phyloP scores from a whole-genome alignment of 2,888 invertebrate species.

The Chrysolina haemoptera region DNA sequence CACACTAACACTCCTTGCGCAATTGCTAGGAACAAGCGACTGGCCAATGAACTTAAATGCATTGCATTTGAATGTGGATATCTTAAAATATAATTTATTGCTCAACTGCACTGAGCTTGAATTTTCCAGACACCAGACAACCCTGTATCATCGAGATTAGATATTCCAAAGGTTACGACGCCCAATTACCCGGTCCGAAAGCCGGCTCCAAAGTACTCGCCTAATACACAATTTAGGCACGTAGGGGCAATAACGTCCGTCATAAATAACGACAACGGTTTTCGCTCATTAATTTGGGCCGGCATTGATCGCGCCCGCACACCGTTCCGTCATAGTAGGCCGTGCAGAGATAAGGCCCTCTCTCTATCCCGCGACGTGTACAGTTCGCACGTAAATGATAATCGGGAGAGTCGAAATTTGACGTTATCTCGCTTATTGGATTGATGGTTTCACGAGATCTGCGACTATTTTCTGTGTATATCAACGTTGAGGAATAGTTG shows the following conservation, averaged over 20 bases:
- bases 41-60: too few relatives aligned
- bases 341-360: slow-evolving; percentile 38
- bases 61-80: too few relatives aligned
- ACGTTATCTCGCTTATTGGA: background rate
- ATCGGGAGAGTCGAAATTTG: background rate
- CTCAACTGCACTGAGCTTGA: too few relatives aligned
- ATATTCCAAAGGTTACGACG: slow-evolving; percentile 3
- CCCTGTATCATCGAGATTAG: background rate
- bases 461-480: too few relatives aligned
- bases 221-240: slow-evolving; percentile 54
- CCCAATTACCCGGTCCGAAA: slow-evolving; percentile 35
- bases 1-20: too few relatives aligned
- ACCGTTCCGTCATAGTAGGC: slow-evolving; percentile 31
- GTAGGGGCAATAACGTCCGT: slow-evolving; percentile 52
- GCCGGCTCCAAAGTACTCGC: slow-evolving; percentile 37
- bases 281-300: slow-evolving; percentile 54
- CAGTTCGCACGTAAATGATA: background rate
- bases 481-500: too few relatives aligned
- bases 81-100: too few relatives aligned
- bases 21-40: too few relatives aligned
- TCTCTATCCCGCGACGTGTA: background rate
- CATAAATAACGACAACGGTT: slow-evolving; percentile 56
- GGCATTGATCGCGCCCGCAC: slow-evolving; percentile 43
- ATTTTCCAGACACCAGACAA: too few relatives aligned
- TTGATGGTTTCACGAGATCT: too few relatives aligned